phyloP scores from a whole-genome alignment of 1,140 invertebrate genomes.

The Nephotettix cincticeps region DNA sequence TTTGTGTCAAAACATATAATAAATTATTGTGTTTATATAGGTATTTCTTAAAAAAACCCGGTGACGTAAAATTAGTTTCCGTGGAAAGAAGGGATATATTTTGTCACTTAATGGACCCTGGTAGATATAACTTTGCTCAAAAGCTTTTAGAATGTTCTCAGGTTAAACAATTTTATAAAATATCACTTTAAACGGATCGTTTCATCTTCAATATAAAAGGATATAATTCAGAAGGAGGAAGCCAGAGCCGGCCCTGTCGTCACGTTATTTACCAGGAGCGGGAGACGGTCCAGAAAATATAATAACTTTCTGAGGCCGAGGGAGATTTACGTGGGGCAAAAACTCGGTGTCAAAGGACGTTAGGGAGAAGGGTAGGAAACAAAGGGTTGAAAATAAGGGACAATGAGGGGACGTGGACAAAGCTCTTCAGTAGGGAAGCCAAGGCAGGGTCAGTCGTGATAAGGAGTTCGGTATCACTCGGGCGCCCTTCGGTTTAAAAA shows the following conservation, averaged over 20 bases:
- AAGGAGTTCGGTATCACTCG: slow-evolving; percentile 27
- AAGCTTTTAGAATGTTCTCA: background rate
- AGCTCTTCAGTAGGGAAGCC: slow-evolving; percentile 1
- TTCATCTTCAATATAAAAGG: slow-evolving; percentile 4
- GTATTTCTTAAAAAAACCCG: too few species aligned
- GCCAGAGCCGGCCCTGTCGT: background rate
- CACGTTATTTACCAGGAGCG: slow-evolving; percentile 8
- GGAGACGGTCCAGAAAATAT: slow-evolving; percentile 18
- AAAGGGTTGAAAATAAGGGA: slow-evolving; percentile 27
- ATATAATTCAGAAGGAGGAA: slow-evolving; percentile 7
- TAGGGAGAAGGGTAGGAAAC: slow-evolving; percentile 19
- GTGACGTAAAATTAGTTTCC: too few species aligned
- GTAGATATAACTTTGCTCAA: too few species aligned
- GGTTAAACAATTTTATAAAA: background rate
- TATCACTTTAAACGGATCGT: slow-evolving; percentile 3
- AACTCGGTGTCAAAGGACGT: slow-evolving; percentile 33
- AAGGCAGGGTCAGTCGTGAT: slow-evolving; percentile 27
- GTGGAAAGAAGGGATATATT: too few species aligned
- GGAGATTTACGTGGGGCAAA: slow-evolving; percentile 18
- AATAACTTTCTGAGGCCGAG: slow-evolving; percentile 16
- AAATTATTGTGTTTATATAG: too few species aligned
- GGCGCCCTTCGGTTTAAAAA: slow-evolving; percentile 26
- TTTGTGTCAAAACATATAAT: too few species aligned
- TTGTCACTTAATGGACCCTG: too few species aligned
- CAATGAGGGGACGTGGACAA: slow-evolving; percentile 16